These are phyloP conservation scores for Piprites chloris DNA, from an alignment of 2,113 vertebrate species.

Conservation along the genomic window DNA sequence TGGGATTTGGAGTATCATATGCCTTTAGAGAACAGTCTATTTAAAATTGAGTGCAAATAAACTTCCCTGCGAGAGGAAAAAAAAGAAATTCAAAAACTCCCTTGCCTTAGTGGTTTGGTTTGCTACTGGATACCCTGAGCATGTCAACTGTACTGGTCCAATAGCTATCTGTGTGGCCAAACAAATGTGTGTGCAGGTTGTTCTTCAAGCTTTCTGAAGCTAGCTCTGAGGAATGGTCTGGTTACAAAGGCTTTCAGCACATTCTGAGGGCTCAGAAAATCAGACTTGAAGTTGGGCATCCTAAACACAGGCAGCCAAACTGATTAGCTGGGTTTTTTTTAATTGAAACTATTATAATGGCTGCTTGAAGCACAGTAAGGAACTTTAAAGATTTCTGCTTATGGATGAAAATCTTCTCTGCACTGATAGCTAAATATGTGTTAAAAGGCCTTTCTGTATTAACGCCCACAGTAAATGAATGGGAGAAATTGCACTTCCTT, in stretches of 20 bases:
- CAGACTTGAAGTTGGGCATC: neutral
- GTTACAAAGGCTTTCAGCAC: neutral
- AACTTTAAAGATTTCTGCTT: neutral
- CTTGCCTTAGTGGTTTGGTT: neutral
- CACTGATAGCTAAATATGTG: neutral
- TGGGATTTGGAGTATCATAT: neutral
- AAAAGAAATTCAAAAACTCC: neutral
- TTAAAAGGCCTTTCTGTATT: conserved; percentile 12
- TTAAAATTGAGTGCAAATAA: neutral
- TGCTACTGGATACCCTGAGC: neutral
- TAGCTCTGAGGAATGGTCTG: neutral
- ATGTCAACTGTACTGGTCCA: neutral
- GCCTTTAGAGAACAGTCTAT: neutral
- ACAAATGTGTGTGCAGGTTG: neutral
- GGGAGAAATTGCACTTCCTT: conserved; percentile 24
- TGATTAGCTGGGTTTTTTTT: neutral
- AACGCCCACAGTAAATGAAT: conserved; percentile 40
- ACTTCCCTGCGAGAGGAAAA: neutral
- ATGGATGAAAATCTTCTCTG: conserved; percentile 19
- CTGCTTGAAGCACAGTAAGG: conserved; percentile 4
- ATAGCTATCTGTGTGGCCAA: neutral
- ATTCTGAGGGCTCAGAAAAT: neutral
- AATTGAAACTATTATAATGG: neutral
- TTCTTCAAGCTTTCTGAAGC: neutral
- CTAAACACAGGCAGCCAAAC: neutral